These are phyloP conservation scores for Coenonympha glycerion DNA, from an alignment of 2,888 invertebrate species.

Conservation along the genomic window DNA sequence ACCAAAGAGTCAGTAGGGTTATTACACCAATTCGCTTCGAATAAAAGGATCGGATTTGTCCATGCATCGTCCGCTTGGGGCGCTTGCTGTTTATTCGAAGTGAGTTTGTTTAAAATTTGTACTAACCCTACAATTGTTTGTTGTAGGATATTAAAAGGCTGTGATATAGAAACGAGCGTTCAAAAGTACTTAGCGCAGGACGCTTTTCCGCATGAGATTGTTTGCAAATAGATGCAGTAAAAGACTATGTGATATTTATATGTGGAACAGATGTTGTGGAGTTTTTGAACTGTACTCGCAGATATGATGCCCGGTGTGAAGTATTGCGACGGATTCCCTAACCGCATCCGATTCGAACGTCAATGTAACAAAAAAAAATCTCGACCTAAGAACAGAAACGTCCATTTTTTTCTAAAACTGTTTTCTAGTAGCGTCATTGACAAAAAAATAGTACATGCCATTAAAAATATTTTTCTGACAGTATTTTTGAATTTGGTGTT, in stretches of 20 bases:
- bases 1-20: constrained; percentile 49
- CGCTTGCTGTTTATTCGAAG: too few relatives aligned
- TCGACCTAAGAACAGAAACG: constrained; percentile 74
- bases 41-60: too few relatives aligned
- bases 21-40: too few relatives aligned
- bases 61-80: too few relatives aligned
- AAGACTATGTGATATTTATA: constrained; percentile 62
- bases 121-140: constrained; percentile 37
- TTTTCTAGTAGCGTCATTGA: constrained; percentile 70
- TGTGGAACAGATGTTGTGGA: constrained; percentile 57
- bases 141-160: constrained; percentile 59
- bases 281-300: constrained; percentile 44
- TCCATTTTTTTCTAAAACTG: constrained; percentile 74
- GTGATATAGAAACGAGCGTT: constrained; percentile 55
- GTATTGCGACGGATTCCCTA: constrained; percentile 39
- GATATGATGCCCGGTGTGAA: constrained; percentile 14
- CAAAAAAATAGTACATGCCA: constrained; percentile 55
- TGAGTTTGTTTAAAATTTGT: too few relatives aligned
- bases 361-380: constrained; percentile 66
- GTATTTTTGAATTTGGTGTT: constrained; percentile 69
- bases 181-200: constrained; percentile 40
- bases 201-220: constrained; percentile 62
- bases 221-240: constrained; percentile 60
- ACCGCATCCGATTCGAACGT: constrained; percentile 61
- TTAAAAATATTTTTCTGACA: constrained; percentile 71